Conservation (phyloP, 2,113 vertebrate genomes). For the Orycteropus afer region DNA sequence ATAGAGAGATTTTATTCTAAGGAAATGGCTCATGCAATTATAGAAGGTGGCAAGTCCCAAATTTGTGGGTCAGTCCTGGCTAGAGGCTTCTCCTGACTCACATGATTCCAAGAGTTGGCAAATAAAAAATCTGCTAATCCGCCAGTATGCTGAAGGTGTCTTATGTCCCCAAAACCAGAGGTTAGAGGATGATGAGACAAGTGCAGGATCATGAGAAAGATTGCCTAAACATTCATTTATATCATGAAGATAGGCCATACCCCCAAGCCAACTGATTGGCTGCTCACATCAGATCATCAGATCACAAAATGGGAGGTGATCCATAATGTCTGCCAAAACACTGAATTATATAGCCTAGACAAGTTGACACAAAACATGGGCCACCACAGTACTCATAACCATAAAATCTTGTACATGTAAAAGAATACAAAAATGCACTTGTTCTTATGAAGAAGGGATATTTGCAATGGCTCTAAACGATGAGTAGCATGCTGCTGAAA, state of each 20-base stretch:
- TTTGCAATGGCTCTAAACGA: neutral
- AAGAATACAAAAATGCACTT: neutral
- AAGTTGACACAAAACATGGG: too few species aligned
- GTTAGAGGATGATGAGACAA: neutral
- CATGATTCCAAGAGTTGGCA: neutral
- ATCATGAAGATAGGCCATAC: neutral
- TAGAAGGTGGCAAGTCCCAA: neutral
- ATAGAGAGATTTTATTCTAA: neutral
- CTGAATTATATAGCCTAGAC: too few species aligned
- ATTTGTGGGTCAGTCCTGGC: neutral
- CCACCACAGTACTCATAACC: neutral
- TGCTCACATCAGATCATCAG: too few species aligned
- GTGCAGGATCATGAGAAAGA: neutral
- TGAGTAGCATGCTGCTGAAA: neutral
- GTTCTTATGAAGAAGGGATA: neutral
- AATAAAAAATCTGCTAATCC: neutral
- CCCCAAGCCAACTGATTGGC: too few species aligned
- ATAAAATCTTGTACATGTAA: neutral
- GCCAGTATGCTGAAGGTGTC: neutral
- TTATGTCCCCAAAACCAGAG: neutral
- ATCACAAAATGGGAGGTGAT: too few species aligned
- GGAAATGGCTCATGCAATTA: neutral
- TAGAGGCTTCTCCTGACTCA: neutral
- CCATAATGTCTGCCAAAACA: too few species aligned
- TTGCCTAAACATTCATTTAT: neutral